A percentile compares a stretch with the other conserved stretches of the same genome.
Evolutionary conservation across 1,140 invertebrate genomes (phyloP).

Genomic region (Cephus cinctus): DNA sequence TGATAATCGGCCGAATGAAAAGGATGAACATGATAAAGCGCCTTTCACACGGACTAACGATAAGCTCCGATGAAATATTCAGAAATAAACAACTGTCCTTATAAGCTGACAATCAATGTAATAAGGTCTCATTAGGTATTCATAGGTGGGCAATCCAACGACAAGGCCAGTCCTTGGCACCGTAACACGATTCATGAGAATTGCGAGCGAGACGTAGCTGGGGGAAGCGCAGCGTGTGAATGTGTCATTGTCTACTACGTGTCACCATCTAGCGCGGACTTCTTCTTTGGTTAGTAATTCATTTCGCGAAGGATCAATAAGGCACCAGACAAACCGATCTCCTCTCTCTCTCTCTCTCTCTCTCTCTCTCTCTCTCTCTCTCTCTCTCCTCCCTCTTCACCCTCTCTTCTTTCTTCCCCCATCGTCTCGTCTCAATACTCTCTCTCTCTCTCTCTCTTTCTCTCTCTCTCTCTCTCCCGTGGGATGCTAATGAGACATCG

Average conservation of each 20-base stretch:
- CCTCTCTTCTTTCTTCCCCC: too few relatives aligned
- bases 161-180: conserved; percentile 44
- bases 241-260: conserved; percentile 30
- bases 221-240: too few relatives aligned
- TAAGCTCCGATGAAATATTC: not conserved
- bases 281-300: not conserved
- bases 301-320: not conserved
- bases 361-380: too few relatives aligned
- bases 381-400: too few relatives aligned
- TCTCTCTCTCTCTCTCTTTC: too few relatives aligned
- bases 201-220: too few relatives aligned
- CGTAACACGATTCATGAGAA: conserved; percentile 44
- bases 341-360: too few relatives aligned
- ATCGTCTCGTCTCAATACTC: too few relatives aligned
- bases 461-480: too few relatives aligned
- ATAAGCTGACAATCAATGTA: conserved; percentile 28
- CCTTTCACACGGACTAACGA: not conserved
- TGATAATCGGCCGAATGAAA: not conserved
- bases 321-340: conserved; percentile 4
- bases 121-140: conserved; percentile 44
- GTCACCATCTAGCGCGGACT: not conserved
- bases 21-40: conserved; percentile 8
- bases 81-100: not conserved
- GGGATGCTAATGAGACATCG: too few relatives aligned
- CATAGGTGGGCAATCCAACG: conserved; percentile 37